Conservation (phyloP, 2,797 vertebrate genomes). For the Enteromius paludinosus region DNA sequence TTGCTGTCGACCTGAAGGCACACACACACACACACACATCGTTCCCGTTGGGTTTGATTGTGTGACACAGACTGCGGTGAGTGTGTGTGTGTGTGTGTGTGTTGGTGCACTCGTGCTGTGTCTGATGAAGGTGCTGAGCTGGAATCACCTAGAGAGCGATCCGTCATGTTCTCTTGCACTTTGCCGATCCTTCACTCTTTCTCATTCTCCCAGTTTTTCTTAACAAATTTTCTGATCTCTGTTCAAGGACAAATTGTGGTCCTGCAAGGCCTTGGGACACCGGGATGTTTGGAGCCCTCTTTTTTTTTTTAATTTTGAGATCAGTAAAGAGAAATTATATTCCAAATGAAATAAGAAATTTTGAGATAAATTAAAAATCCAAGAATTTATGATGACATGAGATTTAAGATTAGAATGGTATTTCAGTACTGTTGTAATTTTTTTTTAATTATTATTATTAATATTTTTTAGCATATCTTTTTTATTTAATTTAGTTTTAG, state of each 20-base stretch:
- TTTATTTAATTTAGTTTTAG: not conserved
- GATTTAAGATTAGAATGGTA: not conserved
- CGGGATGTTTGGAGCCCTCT: not conserved
- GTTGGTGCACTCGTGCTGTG: not conserved
- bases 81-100: slow-evolving; percentile 11
- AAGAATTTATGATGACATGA: not conserved
- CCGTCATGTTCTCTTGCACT: slow-evolving; percentile 26
- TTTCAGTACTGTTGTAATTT: too few species aligned
- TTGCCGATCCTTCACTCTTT: slow-evolving; percentile 14
- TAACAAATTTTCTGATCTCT: slow-evolving; percentile 13
- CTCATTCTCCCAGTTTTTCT: slow-evolving; percentile 25
- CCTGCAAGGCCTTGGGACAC: not conserved
- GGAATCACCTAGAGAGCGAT: slow-evolving; percentile 57
- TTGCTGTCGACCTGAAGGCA: slow-evolving; percentile 25
- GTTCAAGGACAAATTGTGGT: slow-evolving; percentile 6
- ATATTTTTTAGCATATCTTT: too few species aligned
- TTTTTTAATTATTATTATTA: not conserved
- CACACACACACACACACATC: slow-evolving; percentile 7
- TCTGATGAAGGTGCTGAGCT: slow-evolving; percentile 26
- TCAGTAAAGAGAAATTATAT: not conserved
- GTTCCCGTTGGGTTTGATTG: slow-evolving; percentile 49
- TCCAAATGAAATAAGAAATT: not conserved
- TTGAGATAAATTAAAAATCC: not conserved
- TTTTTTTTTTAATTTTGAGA: too few species aligned
- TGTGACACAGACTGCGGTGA: slow-evolving; percentile 56